Evolutionary conservation across 2,888 invertebrate genomes (phyloP).

Genomic region (Hemistola chrysoprasaria): DNA sequence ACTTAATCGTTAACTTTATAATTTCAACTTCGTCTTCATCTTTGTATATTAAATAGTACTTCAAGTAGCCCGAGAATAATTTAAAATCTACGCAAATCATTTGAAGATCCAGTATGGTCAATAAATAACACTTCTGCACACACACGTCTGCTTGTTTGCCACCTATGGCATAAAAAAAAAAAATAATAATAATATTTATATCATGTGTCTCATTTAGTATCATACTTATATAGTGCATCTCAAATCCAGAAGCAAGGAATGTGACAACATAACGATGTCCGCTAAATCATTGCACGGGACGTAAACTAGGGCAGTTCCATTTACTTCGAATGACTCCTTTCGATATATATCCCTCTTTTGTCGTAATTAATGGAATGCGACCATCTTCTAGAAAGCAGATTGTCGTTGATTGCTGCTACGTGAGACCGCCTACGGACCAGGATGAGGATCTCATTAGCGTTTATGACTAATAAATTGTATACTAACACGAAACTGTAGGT

Average conservation of each 20-base stretch:
- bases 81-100: too few relatives aligned
- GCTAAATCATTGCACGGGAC: constrained; percentile 7
- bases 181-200: too few relatives aligned
- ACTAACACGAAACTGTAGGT: constrained; percentile 21
- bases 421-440: constrained; percentile 27
- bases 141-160: too few relatives aligned
- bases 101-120: too few relatives aligned
- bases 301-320: constrained; percentile 23
- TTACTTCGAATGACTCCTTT: not conserved
- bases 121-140: too few relatives aligned
- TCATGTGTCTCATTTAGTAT: too few relatives aligned
- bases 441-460: constrained; percentile 24
- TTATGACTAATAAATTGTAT: constrained; percentile 27
- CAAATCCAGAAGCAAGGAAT: constrained; percentile 5
- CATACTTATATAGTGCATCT: constrained; percentile 8
- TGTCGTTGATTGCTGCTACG: constrained; percentile 22
- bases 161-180: too few relatives aligned
- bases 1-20: too few relatives aligned
- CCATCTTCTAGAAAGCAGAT: constrained; percentile 24
- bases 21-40: too few relatives aligned
- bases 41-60: too few relatives aligned
- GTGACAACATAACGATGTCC: constrained; percentile 1
- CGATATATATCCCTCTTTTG: not conserved
- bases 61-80: too few relatives aligned
- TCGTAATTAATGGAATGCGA: constrained; percentile 15